These are phyloP conservation scores for Athene noctua DNA, from an alignment of 2,113 vertebrate species.

Conservation along the genomic window DNA sequence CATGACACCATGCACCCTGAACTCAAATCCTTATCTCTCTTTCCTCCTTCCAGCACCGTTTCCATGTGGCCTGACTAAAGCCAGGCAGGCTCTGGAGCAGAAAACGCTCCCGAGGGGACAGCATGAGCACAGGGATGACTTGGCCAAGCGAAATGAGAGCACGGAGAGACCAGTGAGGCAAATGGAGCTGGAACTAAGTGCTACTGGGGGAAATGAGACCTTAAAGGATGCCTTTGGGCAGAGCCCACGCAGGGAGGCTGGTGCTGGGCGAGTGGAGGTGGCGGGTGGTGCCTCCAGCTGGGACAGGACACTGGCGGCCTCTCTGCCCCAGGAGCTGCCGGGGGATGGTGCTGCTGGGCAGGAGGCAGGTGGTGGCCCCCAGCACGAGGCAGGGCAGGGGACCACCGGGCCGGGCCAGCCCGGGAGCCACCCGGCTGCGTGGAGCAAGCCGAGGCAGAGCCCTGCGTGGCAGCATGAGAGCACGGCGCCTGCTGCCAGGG, in stretches of 20 bases:
- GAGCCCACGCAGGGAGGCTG: fast-evolving
- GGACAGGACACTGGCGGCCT: background rate
- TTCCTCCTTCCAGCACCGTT: constrained; percentile 30
- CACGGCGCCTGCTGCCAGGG: background rate
- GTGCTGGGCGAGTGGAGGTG: fast-evolving
- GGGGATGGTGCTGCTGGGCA: background rate
- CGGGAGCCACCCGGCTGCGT: fast-evolving
- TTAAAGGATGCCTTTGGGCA: background rate
- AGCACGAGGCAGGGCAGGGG: background rate
- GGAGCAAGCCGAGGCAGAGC: fast-evolving
- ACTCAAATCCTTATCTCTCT: background rate
- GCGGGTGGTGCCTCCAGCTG: background rate
- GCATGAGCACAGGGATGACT: fast-evolving
- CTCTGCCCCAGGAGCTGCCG: background rate
- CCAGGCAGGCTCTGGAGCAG: background rate
- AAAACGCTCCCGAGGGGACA: background rate
- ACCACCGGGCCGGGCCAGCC: fast-evolving
- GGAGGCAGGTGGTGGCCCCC: background rate
- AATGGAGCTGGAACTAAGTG: background rate
- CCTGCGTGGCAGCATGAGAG: fast-evolving
- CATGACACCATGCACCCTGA: fast-evolving
- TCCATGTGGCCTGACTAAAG: constrained; percentile 61
- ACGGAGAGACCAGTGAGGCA: background rate
- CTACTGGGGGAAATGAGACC: background rate
- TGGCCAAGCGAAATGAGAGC: background rate